Evolutionary conservation across 2,797 vertebrate species (phyloP).

Genomic region (Pseudochirops corinnae): DNA sequence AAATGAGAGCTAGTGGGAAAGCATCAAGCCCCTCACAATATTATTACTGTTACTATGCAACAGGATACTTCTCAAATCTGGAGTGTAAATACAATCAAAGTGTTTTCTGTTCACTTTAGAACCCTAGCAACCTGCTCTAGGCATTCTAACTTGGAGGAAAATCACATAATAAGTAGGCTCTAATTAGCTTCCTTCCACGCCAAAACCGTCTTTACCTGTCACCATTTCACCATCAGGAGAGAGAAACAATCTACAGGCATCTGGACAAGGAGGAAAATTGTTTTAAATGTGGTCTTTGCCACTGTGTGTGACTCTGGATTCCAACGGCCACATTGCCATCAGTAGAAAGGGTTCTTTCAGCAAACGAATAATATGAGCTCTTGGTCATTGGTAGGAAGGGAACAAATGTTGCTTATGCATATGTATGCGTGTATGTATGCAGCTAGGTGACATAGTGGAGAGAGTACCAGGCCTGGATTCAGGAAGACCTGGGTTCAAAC

Average conservation of each 20-base stretch:
- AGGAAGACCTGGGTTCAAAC: neutral
- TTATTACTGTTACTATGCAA: constrained; percentile 1
- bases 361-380: neutral
- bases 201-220: constrained; percentile 55
- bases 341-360: neutral
- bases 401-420: neutral
- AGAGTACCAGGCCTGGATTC: neutral
- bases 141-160: constrained; percentile 65
- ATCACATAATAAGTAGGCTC: constrained; percentile 73
- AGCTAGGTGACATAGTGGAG: neutral
- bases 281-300: neutral
- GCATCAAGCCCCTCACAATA: neutral
- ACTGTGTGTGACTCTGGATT: neutral
- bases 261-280: neutral
- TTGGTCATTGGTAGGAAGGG: neutral
- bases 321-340: neutral
- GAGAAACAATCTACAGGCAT: neutral
- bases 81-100: constrained; percentile 79
- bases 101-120: constrained; percentile 66
- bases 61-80: constrained; percentile 70
- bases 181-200: constrained; percentile 75
- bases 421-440: neutral
- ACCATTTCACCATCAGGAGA: constrained; percentile 26
- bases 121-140: constrained; percentile 64
- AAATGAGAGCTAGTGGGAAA: neutral